Percentiles rank a stretch among this genome's conserved stretches.
Conservation (phyloP, 2,113 vertebrate genomes). For the Lampris megalopsis region DNA sequence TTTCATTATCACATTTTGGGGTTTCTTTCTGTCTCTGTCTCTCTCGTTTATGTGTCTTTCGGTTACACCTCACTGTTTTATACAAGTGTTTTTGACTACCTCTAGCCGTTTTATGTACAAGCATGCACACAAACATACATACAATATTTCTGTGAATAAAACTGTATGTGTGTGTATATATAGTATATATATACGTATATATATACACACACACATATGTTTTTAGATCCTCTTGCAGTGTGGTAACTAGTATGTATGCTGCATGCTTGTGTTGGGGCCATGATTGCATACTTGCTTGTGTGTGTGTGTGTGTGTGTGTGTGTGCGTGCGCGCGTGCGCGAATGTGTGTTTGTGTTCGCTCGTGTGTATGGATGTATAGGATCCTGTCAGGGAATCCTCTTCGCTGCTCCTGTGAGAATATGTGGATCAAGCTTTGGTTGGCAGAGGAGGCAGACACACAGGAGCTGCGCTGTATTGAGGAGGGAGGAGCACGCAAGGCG, state of each 20-base stretch:
- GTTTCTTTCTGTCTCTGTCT: neutral
- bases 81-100: neutral
- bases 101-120: too few relatives aligned
- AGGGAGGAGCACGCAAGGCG: conserved; percentile 86
- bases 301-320: conserved; percentile 6
- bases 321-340: conserved; percentile 15
- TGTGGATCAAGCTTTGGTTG: conserved; percentile 95
- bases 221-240: too few relatives aligned
- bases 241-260: neutral
- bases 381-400: conserved; percentile 92
- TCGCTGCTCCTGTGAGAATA: conserved; percentile 94
- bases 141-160: too few relatives aligned
- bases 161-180: too few relatives aligned
- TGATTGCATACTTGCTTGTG: conserved; percentile 20
- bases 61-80: neutral
- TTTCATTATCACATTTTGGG: neutral
- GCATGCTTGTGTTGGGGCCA: neutral
- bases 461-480: conserved; percentile 90
- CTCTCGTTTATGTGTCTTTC: neutral
- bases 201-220: too few relatives aligned
- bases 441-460: conserved; percentile 88
- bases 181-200: too few relatives aligned
- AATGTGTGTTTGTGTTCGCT: conserved; percentile 20
- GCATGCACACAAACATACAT: too few relatives aligned
- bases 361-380: conserved; percentile 73